These are phyloP conservation scores for Cygnus buccinator DNA, from an alignment of 2,113 vertebrate species.

Conservation along the genomic window DNA sequence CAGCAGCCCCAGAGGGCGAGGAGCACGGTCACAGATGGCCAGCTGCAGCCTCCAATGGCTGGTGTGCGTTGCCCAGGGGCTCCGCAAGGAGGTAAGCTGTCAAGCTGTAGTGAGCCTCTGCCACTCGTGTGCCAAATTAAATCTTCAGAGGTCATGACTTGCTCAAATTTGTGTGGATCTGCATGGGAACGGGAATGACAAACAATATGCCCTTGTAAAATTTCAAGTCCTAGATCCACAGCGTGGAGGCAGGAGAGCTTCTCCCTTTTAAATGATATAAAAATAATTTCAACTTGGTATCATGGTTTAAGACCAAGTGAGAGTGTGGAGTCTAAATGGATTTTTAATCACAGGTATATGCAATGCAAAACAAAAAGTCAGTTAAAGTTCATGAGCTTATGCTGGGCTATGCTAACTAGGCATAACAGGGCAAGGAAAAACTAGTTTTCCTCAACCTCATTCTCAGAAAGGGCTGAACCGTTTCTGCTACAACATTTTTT, in stretches of 20 bases:
- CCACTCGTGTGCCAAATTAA: background rate
- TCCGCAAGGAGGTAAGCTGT: background rate
- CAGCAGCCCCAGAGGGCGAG: rapidly evolving
- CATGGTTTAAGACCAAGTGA: background rate
- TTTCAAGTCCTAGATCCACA: background rate
- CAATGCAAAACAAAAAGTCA: conserved; percentile 60
- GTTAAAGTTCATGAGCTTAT: conserved; percentile 51
- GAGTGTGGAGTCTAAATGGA: background rate
- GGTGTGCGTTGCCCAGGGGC: background rate
- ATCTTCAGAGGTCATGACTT: background rate
- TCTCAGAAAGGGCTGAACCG: conserved; percentile 61
- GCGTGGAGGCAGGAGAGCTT: background rate
- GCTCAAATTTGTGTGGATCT: background rate
- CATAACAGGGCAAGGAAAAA: conserved; percentile 29
- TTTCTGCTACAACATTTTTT: conserved; percentile 9
- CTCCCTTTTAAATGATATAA: background rate
- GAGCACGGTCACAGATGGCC: background rate
- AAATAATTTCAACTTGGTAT: background rate
- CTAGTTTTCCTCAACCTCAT: conserved; percentile 52
- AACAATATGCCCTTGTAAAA: background rate
- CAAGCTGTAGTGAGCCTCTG: background rate
- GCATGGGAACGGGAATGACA: background rate
- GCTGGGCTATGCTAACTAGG: conserved; percentile 34
- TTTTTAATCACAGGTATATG: conserved; percentile 48
- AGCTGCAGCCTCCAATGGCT: background rate